These are phyloP conservation scores for Falco columbarius DNA, from an alignment of 2,797 vertebrate species.

Conservation along the genomic window DNA sequence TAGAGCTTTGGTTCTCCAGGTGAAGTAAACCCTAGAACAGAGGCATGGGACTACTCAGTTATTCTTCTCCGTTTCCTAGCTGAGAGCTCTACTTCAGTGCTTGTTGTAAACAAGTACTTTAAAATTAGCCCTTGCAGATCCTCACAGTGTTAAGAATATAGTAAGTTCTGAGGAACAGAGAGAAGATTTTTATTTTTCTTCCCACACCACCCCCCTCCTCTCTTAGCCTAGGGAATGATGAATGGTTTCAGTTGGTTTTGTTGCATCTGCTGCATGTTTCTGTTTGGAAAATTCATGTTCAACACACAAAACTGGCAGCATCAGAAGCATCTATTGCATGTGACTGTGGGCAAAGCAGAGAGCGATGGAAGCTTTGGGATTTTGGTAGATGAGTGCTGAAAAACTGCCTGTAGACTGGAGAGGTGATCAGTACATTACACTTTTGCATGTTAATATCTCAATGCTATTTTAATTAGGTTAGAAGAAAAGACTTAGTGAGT, in stretches of 20 bases:
- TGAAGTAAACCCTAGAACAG: background rate
- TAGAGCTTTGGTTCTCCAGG: background rate
- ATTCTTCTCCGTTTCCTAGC: background rate
- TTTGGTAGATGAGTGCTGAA: background rate
- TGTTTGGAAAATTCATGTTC: background rate
- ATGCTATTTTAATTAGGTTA: slow-evolving; percentile 34
- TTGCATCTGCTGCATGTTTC: background rate
- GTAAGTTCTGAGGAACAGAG: background rate
- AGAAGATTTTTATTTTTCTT: background rate
- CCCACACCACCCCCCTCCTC: too few species aligned
- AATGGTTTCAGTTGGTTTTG: background rate
- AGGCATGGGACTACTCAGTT: background rate
- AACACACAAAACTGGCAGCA: background rate
- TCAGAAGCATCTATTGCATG: background rate
- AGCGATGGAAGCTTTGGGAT: background rate
- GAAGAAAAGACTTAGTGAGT: background rate
- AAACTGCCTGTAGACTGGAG: background rate
- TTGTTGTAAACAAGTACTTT: background rate
- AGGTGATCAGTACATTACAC: background rate
- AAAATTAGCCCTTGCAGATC: background rate
- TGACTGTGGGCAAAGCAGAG: background rate
- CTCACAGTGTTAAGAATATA: background rate
- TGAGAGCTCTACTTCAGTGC: background rate
- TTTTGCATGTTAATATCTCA: background rate
- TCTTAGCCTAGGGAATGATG: background rate